Evolutionary conservation across 2,888 invertebrate genomes (phyloP).

Genomic region (Pristionchus fissidentatus): DNA sequence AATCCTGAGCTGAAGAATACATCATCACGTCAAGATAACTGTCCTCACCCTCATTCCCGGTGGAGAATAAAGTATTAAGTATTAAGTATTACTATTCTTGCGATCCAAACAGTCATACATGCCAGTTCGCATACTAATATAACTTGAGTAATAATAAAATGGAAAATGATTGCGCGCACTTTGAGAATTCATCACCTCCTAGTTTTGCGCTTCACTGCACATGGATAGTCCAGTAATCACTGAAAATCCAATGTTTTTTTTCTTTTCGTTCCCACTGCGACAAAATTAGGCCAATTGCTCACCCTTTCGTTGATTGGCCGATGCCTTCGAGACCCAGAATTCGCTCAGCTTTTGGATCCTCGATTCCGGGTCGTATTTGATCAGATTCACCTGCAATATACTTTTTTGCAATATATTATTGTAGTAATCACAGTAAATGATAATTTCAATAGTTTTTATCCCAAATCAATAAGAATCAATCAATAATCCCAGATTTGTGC

Average conservation of each 20-base stretch:
- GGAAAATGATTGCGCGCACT: neutral
- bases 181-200: constrained; percentile 61
- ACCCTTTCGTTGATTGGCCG: constrained; percentile 88
- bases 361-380: constrained; percentile 91
- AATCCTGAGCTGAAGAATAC: too few species aligned
- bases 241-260: constrained; percentile 47
- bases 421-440: too few species aligned
- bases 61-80: too few species aligned
- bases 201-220: constrained; percentile 78
- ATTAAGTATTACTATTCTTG: too few species aligned
- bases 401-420: neutral
- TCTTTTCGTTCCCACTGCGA: neutral
- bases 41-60: too few species aligned
- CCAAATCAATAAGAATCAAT: too few species aligned
- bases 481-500: too few species aligned
- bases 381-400: constrained; percentile 79
- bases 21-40: too few species aligned
- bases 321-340: constrained; percentile 90
- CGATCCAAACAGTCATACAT: too few species aligned
- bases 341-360: constrained; percentile 87
- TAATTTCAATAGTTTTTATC: too few species aligned
- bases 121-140: too few species aligned
- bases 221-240: constrained; percentile 9
- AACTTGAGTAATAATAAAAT: too few species aligned
- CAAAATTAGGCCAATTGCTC: neutral